Base-by-base conservation (phyloP, 2,888 invertebrate genomes). In the Agrotis segetum region DNA sequence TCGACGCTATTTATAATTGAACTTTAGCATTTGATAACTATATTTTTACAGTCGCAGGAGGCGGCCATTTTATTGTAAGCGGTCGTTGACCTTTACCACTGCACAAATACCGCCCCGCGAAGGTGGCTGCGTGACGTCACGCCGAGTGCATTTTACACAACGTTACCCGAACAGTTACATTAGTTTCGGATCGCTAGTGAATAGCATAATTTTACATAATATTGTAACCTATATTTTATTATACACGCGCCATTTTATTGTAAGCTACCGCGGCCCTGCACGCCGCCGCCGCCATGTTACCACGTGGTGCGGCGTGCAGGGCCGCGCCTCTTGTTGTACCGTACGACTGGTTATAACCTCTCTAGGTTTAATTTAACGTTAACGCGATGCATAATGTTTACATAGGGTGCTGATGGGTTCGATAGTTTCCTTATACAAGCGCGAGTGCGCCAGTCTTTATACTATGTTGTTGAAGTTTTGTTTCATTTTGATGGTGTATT, bases 151-250 rank as follows among this genome's bases (percentile, higher is more conserved):
- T 89, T 90, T 90, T 87, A 90, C 89, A 90, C 82, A 90, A 91
- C 88, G 94, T 94, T 93, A 94, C 94, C 94, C 93, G 92, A 91
- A 89, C 91, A 89, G 92, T 92, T 92, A 91, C 92, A 90, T 90
- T 89, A 93, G 92, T 91, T 92, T 93, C 91, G 93, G 91, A 92
- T 92, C 93, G 94, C 94, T 94, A 93, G 94, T 90, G 90, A 87
- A 91, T 92, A 93, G 90, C 92, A 91, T 93, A 91, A 91, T 92
- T 90, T 92, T 91, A 92, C 91, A 91, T 85, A 78, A 89, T 89
- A 86, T 83, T 85, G 79, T 88, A 85, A 84, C 85, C 77, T 90
- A 88, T 88, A 89, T 89, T 90, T 89, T 88, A 91, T 87, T 86
- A 87, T 87, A 87, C 86, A 86, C 84, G 87, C 91, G 91, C 91